Base-by-base conservation (phyloP, 2,797 vertebrate genomes). In the Peromyscus nudipes region DNA sequence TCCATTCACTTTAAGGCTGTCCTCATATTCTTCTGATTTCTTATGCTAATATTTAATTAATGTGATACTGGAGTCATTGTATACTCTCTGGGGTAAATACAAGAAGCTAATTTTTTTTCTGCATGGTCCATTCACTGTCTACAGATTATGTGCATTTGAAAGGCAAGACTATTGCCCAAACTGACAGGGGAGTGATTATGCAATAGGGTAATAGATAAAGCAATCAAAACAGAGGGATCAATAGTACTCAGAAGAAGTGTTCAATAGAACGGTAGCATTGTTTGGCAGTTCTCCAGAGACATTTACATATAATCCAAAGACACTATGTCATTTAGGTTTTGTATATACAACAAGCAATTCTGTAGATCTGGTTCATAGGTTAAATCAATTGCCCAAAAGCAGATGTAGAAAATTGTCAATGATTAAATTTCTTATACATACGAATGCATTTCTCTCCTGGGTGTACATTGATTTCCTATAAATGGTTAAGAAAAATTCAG, bases 1-100 rank as follows among this genome's bases (percentile, higher is more conserved):
- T 17, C 75, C 73, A 79, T 64, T 25, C 77, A 43, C 97, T 55
- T 9, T 69, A 97, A 49, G 16, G 52, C 82, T 94, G 10, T 55
- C 34, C 85, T 95, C 55, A 92, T 21, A 81, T 12, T 95, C 89
- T 91, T 71, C 40, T 71, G 14, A 92, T 91, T 75, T 13, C 31
- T 37, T 86, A 79, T 96, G 43, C 87, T 96, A 77, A 75, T 62
- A 89, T 46, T 52, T 62, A 94, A 64, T 85, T 34, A 93, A 85
- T 85, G 52, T 76, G 62, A 77, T 94, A 96, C 10, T 82, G 16
- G 31, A 92, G 16, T 6, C 14, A 85, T 64, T 95, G 46, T 79
- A 85, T 57, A 52, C 6, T 52, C 10, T 83, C 57, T 80, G 17
- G 71, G 55, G 75, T 91, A 97, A 95, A 96, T 52, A 93, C 10